These are phyloP conservation scores for Myopa tessellatipennis DNA, from an alignment of 2,888 invertebrate species.

Conservation along the genomic window DNA sequence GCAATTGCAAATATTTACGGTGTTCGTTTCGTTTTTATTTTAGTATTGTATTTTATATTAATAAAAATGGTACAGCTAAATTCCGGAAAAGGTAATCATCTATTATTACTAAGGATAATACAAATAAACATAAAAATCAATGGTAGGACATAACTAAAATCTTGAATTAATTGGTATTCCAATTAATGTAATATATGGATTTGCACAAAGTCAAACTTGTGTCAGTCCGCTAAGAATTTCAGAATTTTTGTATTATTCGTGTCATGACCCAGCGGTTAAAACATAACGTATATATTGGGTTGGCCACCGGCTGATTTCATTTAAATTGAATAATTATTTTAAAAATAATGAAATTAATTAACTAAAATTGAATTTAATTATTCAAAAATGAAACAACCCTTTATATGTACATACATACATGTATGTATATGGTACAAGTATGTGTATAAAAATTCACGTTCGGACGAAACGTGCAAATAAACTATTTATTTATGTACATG, in stretches of 20 bases:
- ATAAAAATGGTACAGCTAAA: slow-evolving; percentile 33
- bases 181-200: not conserved
- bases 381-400: not conserved
- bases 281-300: not conserved
- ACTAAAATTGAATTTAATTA: not conserved
- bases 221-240: not conserved
- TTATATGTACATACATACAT: not conserved
- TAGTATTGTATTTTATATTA: not conserved
- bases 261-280: not conserved
- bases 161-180: not conserved
- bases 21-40: not conserved
- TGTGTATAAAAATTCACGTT: no score
- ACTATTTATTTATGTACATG: no score
- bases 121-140: not conserved
- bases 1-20: not conserved
- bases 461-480: no score
- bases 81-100: slow-evolving; percentile 25
- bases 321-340: not conserved
- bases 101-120: not conserved
- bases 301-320: not conserved
- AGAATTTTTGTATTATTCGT: not conserved
- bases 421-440: no score
- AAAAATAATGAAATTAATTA: no score
- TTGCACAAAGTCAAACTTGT: not conserved
- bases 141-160: not conserved